Base-by-base conservation (phyloP, 2,797 vertebrate genomes). In the Arnoldichthys spilopterus region DNA sequence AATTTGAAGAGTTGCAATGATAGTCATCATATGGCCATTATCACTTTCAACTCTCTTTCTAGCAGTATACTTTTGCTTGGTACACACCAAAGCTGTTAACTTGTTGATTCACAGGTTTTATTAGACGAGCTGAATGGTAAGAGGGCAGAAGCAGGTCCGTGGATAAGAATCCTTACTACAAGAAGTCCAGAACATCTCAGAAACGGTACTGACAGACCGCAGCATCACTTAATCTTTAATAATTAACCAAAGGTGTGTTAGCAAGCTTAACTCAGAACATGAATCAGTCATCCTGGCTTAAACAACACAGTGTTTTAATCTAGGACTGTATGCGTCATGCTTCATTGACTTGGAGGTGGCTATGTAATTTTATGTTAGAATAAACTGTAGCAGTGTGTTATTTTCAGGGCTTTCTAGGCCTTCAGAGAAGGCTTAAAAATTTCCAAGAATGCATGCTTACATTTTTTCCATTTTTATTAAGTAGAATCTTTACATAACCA, bases 161-260 rank as follows among this genome's bases (percentile, higher is more conserved):
- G 91, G 92, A 91, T 93, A 22, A 53, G 81, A 58, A 87, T 90
- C 24, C 81, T 94, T 62, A 93, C 92, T 16, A 88, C 89, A 0
- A 88, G 92, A 87, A 53, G 83, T 74, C 37, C 77, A 1, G 78
- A 81, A 0, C 91, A 94, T 81, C 89, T 94, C 1, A 53, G 85
- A 1, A 88, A 76, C 15, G 91, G 82, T 85, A 62, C 1, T 20
- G 18, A 28, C 56, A 28, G 9, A 58, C 56, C 24, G 26, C 53
- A 56, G 22, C 3, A 12, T 0, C 9, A 2, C 26, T 58, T 26
- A 58, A 58, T 15, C 6, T 20, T 3, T 58, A 26, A 58, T 58
- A 12, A 56, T 56, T 56, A 58, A 58, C 11, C 6, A 24, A 13
- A 13, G 8, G n/a, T 11, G 0, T 1, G 20, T 16, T 1, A 24